Base-by-base conservation (phyloP, 1,140 invertebrate genomes). In the Solen grandis region DNA sequence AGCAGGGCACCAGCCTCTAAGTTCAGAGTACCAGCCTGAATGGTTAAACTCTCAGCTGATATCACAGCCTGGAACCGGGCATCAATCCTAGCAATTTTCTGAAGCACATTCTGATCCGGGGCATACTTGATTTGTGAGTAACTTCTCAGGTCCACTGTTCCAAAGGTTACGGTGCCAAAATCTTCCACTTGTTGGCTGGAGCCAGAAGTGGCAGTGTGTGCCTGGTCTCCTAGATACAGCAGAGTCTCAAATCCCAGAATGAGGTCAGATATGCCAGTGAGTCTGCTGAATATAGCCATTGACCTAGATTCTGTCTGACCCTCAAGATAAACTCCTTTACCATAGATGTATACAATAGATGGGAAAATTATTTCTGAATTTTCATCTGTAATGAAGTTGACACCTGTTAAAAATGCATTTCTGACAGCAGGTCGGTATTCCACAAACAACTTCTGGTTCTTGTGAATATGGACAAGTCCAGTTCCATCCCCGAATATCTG, bases 301-400 rank as follows among this genome's bases (percentile, higher is more conserved):
- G 88, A 87, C 36, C 84, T 54, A 4, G 46, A 33, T 41, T 87
- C 84, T 25, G 81, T 66, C 33, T 84, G 78, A n/a, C 74, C 81
- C 35, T 27, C 41, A 36, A 84, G 52, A 13, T 62, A 46, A 33
- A 85, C 81, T 25, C 86, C 86, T 62, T 50, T 76, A 27, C 88
- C 88, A 80, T 87, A 87, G 0, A 89, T 65, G 75, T 87, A 87
- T 0, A 77, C 69, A 41, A 84, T 84, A 13, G 83, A 77, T 52
- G 88, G 86, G n/a, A 88, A 46, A 41, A 86, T 76, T 1, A 88
- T 50, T 79, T 89, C 88, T 41, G 66, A 85, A 33, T 77, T 80
- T n/a, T 87, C 62, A 73, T 88, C 85, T 2, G 87, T 74, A 31
- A 86, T 84, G 57, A 89, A 87, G 70, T 89, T 89, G n/a, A 88